phyloP scores from a whole-genome alignment of 2,797 vertebrate species.

The Rhinophrynus dorsalis region DNA sequence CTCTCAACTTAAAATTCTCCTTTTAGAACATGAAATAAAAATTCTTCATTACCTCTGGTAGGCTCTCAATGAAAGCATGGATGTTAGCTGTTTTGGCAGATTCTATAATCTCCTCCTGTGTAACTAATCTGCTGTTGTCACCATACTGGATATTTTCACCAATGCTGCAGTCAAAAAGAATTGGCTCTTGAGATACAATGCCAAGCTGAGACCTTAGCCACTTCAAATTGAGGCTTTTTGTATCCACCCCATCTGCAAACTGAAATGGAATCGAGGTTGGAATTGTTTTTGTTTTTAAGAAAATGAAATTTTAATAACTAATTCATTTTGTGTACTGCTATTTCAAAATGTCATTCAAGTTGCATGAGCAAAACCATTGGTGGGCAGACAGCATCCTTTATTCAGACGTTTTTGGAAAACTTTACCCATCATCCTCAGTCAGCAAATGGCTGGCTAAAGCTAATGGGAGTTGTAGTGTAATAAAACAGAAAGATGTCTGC shows the following conservation, averaged over 20 bases:
- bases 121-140: conserved; percentile 64
- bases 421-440: no score
- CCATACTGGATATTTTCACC: conserved; percentile 72
- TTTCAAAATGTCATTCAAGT: no score
- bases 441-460: no score
- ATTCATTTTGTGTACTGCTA: no score
- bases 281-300: conserved; percentile 5
- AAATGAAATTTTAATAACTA: no score
- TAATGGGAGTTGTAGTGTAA: no score
- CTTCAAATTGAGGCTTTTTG: conserved; percentile 62
- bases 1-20: no score
- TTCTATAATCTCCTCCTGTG: conserved; percentile 66
- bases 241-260: conserved; percentile 66
- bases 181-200: conserved; percentile 72
- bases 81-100: conserved; percentile 71
- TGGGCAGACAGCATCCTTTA: no score
- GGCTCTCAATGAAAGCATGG: conserved; percentile 66
- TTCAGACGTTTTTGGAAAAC: no score
- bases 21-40: not conserved
- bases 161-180: conserved; percentile 72
- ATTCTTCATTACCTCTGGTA: conserved; percentile 64
- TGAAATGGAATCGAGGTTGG: conserved; percentile 50
- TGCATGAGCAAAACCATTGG: no score
- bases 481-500: no score
- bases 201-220: conserved; percentile 66